phyloP scores from a whole-genome alignment of 2,888 invertebrate species.

The Zygogramma bicolorata region DNA sequence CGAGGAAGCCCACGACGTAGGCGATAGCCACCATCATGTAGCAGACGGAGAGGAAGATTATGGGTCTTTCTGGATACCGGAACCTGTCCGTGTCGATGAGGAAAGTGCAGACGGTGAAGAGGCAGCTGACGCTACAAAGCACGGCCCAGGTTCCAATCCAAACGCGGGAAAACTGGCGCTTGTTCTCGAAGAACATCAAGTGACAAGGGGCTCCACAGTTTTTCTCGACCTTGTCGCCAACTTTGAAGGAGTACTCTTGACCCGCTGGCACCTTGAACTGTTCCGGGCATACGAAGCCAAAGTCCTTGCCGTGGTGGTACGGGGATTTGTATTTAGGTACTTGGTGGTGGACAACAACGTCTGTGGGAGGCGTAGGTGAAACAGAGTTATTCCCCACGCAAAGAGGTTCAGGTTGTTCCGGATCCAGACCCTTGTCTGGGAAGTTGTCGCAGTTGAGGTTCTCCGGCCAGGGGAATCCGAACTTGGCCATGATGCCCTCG shows the following conservation, averaged over 20 bases:
- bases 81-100: constrained; percentile 95
- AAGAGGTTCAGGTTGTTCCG: constrained; percentile 71
- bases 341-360: constrained; percentile 34
- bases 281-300: constrained; percentile 88
- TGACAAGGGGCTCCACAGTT: constrained; percentile 94
- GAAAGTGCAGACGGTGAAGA: constrained; percentile 94
- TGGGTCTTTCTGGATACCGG: constrained; percentile 96
- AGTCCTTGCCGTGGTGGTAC: constrained; percentile 70
- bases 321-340: constrained; percentile 50
- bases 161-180: constrained; percentile 84
- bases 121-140: constrained; percentile 89
- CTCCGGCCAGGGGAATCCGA: constrained; percentile 92
- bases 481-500: constrained; percentile 85
- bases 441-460: constrained; percentile 88
- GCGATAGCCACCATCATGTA: constrained; percentile 94
- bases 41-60: constrained; percentile 96
- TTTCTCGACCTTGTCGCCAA: constrained; percentile 78
- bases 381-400: constrained; percentile 85
- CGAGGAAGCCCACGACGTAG: constrained; percentile 88
- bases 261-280: constrained; percentile 86
- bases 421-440: constrained; percentile 72
- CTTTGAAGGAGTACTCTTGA: constrained; percentile 86
- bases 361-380: constrained; percentile 63
- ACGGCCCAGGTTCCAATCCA: constrained; percentile 97
- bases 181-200: constrained; percentile 90